phyloP scores from a whole-genome alignment of 2,888 invertebrate species.

The Merodon equestris region DNA sequence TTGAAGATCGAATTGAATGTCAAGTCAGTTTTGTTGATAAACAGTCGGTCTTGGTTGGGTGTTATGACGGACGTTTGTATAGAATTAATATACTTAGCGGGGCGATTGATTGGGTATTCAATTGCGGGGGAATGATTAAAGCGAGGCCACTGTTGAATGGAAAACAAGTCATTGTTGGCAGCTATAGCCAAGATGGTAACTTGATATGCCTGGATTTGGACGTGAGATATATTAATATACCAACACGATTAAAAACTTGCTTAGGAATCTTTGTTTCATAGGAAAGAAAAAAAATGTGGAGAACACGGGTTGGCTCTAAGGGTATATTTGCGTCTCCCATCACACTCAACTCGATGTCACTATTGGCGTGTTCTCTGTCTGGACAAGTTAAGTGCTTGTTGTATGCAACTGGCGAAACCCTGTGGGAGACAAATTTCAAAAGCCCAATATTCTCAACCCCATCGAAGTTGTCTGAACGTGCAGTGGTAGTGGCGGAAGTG shows the following conservation, averaged over 20 bases:
- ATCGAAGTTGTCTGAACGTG: slow-evolving; percentile 70
- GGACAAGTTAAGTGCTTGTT: slow-evolving; percentile 80
- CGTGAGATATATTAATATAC: slow-evolving; percentile 57
- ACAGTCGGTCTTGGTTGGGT: slow-evolving; percentile 84
- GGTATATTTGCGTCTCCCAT: slow-evolving; percentile 80
- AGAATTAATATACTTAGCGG: slow-evolving; percentile 82
- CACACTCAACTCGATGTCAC: slow-evolving; percentile 70
- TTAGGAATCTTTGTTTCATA: slow-evolving; percentile 4
- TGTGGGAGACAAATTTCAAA: slow-evolving; percentile 80
- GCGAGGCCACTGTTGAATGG: slow-evolving; percentile 83
- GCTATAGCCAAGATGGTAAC: slow-evolving; percentile 78
- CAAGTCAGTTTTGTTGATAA: slow-evolving; percentile 79
- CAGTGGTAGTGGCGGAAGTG: slow-evolving; percentile 75
- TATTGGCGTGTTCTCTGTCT: slow-evolving; percentile 80
- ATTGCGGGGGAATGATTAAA: slow-evolving; percentile 79
- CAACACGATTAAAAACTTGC: background rate
- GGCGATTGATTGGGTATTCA: slow-evolving; percentile 81
- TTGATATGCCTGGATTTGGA: slow-evolving; percentile 73
- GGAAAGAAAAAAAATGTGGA: slow-evolving; percentile 70
- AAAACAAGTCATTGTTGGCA: slow-evolving; percentile 81
- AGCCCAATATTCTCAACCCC: slow-evolving; percentile 83
- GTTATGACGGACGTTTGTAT: slow-evolving; percentile 87
- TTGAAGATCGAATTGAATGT: slow-evolving; percentile 88
- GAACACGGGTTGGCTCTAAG: slow-evolving; percentile 77
- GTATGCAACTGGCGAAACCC: slow-evolving; percentile 78